Evolutionary conservation across 2,113 vertebrate genomes (phyloP), one percentile per base, ranked within the genome.

Genomic region (Ceuthmochares aereus): DNA sequence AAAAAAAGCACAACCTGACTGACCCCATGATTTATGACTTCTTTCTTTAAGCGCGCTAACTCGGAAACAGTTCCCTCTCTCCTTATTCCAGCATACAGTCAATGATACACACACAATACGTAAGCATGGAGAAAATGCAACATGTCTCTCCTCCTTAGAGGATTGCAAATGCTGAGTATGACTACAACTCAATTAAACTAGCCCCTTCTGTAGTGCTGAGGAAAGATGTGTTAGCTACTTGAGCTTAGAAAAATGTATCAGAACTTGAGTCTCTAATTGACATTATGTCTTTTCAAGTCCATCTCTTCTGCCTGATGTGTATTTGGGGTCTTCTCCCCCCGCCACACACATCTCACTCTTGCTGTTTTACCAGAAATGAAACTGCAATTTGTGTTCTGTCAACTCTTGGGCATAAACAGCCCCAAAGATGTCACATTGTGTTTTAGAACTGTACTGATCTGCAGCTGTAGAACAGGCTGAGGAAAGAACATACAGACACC

Each of bases 21-120:
- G 87, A 95, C 95, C 95, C 82, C 32, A 4, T 98, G 97, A 95
- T 98, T 98, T 97, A 96, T 97, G 92, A 97, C 93, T 97, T 95
- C 90, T 97, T 98, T 98, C 96, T 97, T 82, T 88, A 60, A 96
- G 81, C 89, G 94, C 12, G 63, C 91, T 97, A 97, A 96, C 93
- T 96, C 95, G 85, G 85, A 97, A 96, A 42, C 80, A 55, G 93
- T 96, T 97, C 93, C 49, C 37, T 63, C 36, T 87, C 72, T 89
- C 63, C 62, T 18, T 84, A 55, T 7, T 36, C 26, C 70, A 59
- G 82, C 74, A 42, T 68, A 79, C 87, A 87, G 20, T 89, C 94
- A 60, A 79, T 8, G 5, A 27, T 55, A 58, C 54, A 60, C 56
- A 54, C 56, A 64, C 27, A 37, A 2, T 55, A n/a, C 14, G 7